These are phyloP conservation scores for Arion vulgaris DNA, from an alignment of 1,140 invertebrate genomes.

Conservation along the genomic window DNA sequence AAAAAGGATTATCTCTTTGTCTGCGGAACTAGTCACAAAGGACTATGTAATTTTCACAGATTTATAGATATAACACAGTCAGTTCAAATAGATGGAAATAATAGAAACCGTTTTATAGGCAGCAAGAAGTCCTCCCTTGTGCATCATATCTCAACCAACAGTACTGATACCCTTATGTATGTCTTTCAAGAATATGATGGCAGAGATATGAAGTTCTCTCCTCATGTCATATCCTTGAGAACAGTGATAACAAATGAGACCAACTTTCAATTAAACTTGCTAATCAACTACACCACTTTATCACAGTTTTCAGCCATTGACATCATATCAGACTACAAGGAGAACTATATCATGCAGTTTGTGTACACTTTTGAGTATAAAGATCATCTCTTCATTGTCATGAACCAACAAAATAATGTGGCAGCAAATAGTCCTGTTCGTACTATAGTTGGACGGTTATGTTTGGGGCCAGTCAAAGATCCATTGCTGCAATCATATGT, in stretches of 20 bases:
- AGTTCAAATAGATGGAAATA: slow-evolving; percentile 8
- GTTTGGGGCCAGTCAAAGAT: slow-evolving; percentile 36
- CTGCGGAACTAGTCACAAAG: slow-evolving; percentile 47
- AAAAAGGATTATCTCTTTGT: slow-evolving; percentile 45
- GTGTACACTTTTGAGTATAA: slow-evolving; percentile 47
- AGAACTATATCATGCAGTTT: slow-evolving; percentile 45
- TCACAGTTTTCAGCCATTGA: slow-evolving; percentile 42
- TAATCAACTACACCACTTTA: slow-evolving; percentile 4
- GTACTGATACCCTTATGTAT: slow-evolving; percentile 34
- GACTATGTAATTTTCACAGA: slow-evolving; percentile 43
- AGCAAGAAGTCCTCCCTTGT: slow-evolving; percentile 47
- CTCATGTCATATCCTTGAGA: slow-evolving; percentile 47
- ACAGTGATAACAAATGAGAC: slow-evolving; percentile 31
- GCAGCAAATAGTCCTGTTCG: neutral
- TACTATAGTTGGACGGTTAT: slow-evolving; percentile 48
- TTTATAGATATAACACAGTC: slow-evolving; percentile 31
- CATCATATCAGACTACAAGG: slow-evolving; percentile 6
- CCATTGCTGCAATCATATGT: slow-evolving; percentile 46
- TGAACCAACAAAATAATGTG: slow-evolving; percentile 45
- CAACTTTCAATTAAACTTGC: slow-evolving; percentile 28
- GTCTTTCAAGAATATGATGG: slow-evolving; percentile 52
- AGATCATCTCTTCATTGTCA: slow-evolving; percentile 46
- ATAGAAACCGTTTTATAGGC: slow-evolving; percentile 42
- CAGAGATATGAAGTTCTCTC: slow-evolving; percentile 39
- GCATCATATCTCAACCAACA: slow-evolving; percentile 25